These are phyloP conservation scores for Fregata magnificens DNA, from an alignment of 2,113 vertebrate genomes.

Conservation along the genomic window DNA sequence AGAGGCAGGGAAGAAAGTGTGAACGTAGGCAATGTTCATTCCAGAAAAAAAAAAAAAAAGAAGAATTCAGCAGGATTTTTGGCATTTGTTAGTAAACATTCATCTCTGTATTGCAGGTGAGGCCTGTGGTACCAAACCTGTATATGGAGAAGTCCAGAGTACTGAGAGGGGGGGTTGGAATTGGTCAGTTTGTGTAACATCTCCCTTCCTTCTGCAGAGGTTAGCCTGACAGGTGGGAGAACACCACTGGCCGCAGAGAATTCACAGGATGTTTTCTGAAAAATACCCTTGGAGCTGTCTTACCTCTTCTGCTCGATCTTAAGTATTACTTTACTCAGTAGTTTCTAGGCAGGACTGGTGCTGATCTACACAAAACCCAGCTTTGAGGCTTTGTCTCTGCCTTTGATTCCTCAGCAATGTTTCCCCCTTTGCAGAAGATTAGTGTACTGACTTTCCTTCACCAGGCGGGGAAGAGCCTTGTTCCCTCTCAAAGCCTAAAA, in stretches of 20 bases:
- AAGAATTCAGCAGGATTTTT: not conserved
- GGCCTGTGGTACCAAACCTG: not conserved
- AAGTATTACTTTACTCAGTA: not conserved
- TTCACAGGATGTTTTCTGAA: not conserved
- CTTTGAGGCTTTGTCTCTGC: not conserved
- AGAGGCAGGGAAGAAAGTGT: not conserved
- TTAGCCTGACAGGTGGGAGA: not conserved
- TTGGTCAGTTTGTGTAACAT: not conserved
- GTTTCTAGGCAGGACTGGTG: not conserved
- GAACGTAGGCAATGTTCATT: not conserved
- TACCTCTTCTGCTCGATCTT: not conserved
- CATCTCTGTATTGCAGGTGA: not conserved
- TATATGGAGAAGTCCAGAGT: not conserved
- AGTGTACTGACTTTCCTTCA: not conserved
- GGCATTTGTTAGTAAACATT: not conserved
- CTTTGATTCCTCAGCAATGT: not conserved
- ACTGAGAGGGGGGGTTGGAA: not conserved
- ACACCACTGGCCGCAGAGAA: not conserved
- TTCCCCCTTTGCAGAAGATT: not conserved
- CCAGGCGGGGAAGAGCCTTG: not conserved
- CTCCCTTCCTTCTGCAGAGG: not conserved
- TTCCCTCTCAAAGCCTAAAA: not conserved
- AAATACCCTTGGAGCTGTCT: not conserved
- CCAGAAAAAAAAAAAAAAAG: not conserved
- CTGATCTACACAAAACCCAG: not conserved